Percentiles rank a stretch among this genome's conserved stretches.
These are phyloP conservation scores for Pedetes capensis DNA, from an alignment of 2,113 vertebrate genomes.

Conservation along the genomic window DNA sequence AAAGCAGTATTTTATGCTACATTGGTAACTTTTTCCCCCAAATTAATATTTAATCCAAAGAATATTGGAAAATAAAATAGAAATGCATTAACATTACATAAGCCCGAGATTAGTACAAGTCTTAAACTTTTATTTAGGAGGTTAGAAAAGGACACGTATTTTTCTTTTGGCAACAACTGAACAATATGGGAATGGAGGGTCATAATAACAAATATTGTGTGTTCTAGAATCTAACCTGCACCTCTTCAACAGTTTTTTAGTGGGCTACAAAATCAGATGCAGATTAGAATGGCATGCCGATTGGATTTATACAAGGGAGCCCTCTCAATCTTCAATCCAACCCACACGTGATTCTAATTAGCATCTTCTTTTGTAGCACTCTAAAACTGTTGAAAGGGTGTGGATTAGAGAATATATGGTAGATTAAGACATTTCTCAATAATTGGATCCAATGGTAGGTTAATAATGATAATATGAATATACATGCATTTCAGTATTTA, in stretches of 20 bases:
- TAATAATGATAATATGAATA: not conserved
- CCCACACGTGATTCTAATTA: no score
- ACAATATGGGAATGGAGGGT: not conserved
- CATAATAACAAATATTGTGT: not conserved
- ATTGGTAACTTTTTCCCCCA: conserved; percentile 58
- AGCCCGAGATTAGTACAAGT: conserved; percentile 35
- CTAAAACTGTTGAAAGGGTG: no score
- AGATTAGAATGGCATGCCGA: no score
- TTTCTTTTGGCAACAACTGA: not conserved
- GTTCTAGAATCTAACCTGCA: no score
- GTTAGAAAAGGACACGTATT: not conserved
- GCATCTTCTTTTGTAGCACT: no score
- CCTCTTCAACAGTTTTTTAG: no score
- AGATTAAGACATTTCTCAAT: not conserved
- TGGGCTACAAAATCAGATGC: no score
- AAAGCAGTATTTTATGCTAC: conserved; percentile 65
- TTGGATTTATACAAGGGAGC: no score
- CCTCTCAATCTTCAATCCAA: no score
- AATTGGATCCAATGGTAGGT: not conserved
- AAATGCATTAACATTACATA: conserved; percentile 61
- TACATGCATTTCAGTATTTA: not conserved
- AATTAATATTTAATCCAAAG: conserved; percentile 79
- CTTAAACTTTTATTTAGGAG: conserved; percentile 67
- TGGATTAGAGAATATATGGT: no score
- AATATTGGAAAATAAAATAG: conserved; percentile 74